These are phyloP conservation scores for Luehdorfia chinensis DNA, from an alignment of 1,140 invertebrate species.

Conservation along the genomic window DNA sequence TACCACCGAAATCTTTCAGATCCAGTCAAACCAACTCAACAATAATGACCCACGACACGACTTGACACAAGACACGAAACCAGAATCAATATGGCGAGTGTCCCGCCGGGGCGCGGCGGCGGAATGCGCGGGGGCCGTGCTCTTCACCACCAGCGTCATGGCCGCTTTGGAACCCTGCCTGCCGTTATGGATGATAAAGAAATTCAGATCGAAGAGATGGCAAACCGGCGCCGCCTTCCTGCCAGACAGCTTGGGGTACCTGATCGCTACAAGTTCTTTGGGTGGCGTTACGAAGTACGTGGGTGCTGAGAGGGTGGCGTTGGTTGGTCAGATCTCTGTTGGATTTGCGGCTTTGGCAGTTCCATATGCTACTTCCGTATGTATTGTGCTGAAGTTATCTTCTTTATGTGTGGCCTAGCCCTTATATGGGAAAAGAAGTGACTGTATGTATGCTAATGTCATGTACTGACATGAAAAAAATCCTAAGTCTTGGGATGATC, in stretches of 20 bases:
- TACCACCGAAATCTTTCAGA: no score
- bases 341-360: slow-evolving; percentile 41
- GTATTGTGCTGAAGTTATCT: slow-evolving; percentile 13
- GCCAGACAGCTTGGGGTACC: slow-evolving; percentile 86
- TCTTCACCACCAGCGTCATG: slow-evolving; percentile 85
- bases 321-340: slow-evolving; percentile 36
- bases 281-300: slow-evolving; percentile 31
- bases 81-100: slow-evolving; percentile 19
- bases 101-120: slow-evolving; percentile 25
- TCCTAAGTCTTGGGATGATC: no score
- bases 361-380: slow-evolving; percentile 40
- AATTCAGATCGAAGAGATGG: slow-evolving; percentile 77
- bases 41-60: no score
- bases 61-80: not conserved
- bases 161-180: slow-evolving; percentile 88
- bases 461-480: no score
- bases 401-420: no score
- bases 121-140: slow-evolving; percentile 80
- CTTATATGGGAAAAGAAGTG: no score
- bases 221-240: slow-evolving; percentile 5
- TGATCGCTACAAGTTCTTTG: slow-evolving; percentile 77
- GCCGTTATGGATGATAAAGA: slow-evolving; percentile 86
- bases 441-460: no score
- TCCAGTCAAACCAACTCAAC: not conserved
- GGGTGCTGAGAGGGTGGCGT: slow-evolving; percentile 43